A percentile compares a stretch with the other conserved stretches of the same genome.
These are phyloP conservation scores for Eulacestoma nigropectus DNA, from an alignment of 2,113 vertebrate species.

Conservation along the genomic window DNA sequence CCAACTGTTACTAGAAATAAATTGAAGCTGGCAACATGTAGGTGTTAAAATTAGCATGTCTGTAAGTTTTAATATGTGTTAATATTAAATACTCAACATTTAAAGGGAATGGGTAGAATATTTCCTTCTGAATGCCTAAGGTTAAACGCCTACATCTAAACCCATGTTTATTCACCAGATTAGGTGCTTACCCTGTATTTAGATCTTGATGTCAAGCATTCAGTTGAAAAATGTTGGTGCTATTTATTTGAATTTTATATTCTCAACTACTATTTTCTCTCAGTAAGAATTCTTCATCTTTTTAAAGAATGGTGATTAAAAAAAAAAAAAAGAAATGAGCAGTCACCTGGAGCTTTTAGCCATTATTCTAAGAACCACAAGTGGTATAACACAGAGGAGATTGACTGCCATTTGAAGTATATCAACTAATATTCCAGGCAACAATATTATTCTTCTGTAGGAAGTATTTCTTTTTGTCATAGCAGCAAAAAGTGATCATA, in stretches of 20 bases:
- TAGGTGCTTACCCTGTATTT: conserved; percentile 22
- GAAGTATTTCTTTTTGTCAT: not conserved
- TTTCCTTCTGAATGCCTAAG: not conserved
- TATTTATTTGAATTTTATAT: conserved; percentile 19
- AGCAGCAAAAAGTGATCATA: not conserved
- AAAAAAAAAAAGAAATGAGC: not conserved
- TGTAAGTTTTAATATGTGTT: conserved; percentile 5
- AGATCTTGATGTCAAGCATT: conserved; percentile 15
- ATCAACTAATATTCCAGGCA: not conserved
- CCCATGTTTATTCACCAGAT: conserved; percentile 13
- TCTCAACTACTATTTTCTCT: not conserved
- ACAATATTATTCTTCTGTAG: not conserved
- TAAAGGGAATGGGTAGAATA: conserved; percentile 1
- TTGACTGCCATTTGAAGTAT: not conserved
- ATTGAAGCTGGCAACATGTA: not conserved
- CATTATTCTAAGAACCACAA: not conserved
- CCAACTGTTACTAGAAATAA: not conserved
- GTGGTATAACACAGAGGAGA: not conserved
- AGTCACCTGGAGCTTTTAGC: not conserved
- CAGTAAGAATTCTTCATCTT: not conserved
- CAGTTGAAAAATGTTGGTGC: conserved; percentile 12
- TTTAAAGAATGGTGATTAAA: not conserved
- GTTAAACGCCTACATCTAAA: conserved; percentile 26
- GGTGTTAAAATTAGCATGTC: conserved; percentile 6
- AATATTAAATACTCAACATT: conserved; percentile 15